Percentiles rank a stretch among this genome's conserved stretches.
Evolutionary conservation across 2,113 vertebrate genomes (phyloP).

Genomic region (Cynocephalus volans): DNA sequence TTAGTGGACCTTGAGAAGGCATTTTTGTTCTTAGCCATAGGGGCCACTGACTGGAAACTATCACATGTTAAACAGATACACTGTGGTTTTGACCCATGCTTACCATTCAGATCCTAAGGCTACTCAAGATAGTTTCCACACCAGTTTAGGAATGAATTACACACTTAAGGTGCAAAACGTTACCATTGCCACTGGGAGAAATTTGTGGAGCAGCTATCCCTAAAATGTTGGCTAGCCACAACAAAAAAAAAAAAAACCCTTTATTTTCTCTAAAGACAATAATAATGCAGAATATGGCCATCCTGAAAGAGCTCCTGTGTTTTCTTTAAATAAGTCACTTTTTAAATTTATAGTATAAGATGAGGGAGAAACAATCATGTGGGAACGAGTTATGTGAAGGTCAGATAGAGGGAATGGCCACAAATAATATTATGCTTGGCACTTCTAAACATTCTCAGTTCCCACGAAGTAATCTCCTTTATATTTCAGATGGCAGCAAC

Average conservation of each 20-base stretch:
- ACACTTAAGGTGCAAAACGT: background rate
- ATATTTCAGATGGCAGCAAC: conserved; percentile 70
- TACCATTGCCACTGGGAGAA: background rate
- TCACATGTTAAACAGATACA: conserved; percentile 58
- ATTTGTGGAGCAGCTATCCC: background rate
- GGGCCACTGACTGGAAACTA: conserved; percentile 53
- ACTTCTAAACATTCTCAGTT: conserved; percentile 36
- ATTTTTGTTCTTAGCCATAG: conserved; percentile 72
- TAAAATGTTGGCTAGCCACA: conserved; percentile 54
- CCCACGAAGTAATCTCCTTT: conserved; percentile 59
- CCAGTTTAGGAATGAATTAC: background rate
- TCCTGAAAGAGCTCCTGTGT: conserved; percentile 22
- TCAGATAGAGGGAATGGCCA: conserved; percentile 64
- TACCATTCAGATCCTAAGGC: conserved; percentile 14
- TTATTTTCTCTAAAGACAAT: conserved; percentile 55
- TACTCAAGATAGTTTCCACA: background rate
- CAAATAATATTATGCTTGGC: conserved; percentile 54
- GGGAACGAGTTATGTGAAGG: conserved; percentile 64
- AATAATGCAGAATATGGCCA: background rate
- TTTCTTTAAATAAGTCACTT: conserved; percentile 36
- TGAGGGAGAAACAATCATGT: background rate
- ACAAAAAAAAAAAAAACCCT: conserved; percentile 31
- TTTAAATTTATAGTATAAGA: background rate
- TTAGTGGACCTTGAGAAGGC: conserved; percentile 82
- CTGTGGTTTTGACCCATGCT: conserved; percentile 48